Evolutionary conservation across 2,797 vertebrate species (phyloP).

Genomic region (Pantherophis alleghaniensis): DNA sequence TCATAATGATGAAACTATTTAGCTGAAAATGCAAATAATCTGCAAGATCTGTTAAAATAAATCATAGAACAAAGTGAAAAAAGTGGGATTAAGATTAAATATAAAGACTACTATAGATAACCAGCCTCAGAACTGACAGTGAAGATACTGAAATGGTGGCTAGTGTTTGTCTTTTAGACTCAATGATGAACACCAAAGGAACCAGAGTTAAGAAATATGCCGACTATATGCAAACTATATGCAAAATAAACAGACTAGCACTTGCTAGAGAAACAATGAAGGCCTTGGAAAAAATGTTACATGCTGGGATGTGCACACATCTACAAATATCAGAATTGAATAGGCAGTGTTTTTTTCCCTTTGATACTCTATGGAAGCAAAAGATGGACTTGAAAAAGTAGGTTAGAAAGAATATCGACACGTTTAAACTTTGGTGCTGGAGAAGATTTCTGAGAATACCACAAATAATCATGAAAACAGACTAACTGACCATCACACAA

Average conservation of each 20-base stretch:
- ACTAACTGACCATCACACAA: background rate
- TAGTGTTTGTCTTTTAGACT: background rate
- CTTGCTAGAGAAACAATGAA: background rate
- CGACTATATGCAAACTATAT: no score
- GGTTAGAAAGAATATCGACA: background rate
- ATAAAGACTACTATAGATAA: background rate
- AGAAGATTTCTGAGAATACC: background rate
- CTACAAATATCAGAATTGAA: background rate
- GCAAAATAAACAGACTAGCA: background rate
- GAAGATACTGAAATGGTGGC: background rate
- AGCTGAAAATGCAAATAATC: background rate
- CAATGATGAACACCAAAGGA: background rate
- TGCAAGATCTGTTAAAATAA: background rate
- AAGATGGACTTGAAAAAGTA: background rate
- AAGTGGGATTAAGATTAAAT: background rate
- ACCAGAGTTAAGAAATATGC: background rate
- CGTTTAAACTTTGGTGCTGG: background rate
- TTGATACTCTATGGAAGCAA: background rate
- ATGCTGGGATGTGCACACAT: background rate
- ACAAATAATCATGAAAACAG: background rate
- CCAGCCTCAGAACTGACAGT: background rate
- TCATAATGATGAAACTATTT: background rate
- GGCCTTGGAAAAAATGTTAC: background rate
- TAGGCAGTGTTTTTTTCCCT: background rate
- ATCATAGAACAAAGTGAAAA: background rate